phyloP scores from a whole-genome alignment of 2,888 invertebrate genomes.

The Sceliomorpha sp. region DNA sequence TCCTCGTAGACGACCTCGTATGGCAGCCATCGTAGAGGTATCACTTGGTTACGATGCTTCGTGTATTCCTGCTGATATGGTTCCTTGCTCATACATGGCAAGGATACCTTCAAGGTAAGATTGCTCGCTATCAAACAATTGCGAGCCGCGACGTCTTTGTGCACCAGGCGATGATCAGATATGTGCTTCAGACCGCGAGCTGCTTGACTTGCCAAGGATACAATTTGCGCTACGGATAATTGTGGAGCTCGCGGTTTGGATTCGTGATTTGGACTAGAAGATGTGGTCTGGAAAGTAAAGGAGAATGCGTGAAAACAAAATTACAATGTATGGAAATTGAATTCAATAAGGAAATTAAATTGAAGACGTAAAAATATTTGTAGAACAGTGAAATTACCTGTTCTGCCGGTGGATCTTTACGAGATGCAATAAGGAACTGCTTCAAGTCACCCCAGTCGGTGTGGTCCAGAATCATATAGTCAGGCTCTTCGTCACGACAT shows the following conservation, averaged over 20 bases:
- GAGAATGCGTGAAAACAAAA: too few relatives aligned
- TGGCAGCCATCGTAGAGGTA: slow-evolving; percentile 95
- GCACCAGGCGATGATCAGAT: slow-evolving; percentile 88
- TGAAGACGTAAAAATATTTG: not conserved
- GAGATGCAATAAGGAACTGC: slow-evolving; percentile 88
- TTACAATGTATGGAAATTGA: too few relatives aligned
- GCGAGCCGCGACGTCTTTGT: slow-evolving; percentile 94
- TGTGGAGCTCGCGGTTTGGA: slow-evolving; percentile 82
- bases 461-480: slow-evolving; percentile 93
- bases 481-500: slow-evolving; percentile 91
- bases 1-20: slow-evolving; percentile 94
- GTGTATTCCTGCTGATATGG: slow-evolving; percentile 95
- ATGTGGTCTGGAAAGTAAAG: slow-evolving; percentile 32
- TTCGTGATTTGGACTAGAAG: slow-evolving; percentile 65
- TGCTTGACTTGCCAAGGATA: slow-evolving; percentile 87
- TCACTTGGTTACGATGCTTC: slow-evolving; percentile 89
- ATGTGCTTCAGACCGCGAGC: slow-evolving; percentile 91
- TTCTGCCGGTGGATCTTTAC: slow-evolving; percentile 57
- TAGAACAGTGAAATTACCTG: slow-evolving; percentile 24
- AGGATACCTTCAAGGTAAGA: slow-evolving; percentile 90
- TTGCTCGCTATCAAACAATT: slow-evolving; percentile 94
- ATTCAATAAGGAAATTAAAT: not conserved
- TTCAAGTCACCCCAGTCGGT: slow-evolving; percentile 98
- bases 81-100: slow-evolving; percentile 89
- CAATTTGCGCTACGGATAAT: slow-evolving; percentile 85